A percentile compares a stretch with the other conserved stretches of the same genome.
phyloP scores from a whole-genome alignment of 2,888 invertebrate genomes.

The Xanthostigma xanthostigma region DNA sequence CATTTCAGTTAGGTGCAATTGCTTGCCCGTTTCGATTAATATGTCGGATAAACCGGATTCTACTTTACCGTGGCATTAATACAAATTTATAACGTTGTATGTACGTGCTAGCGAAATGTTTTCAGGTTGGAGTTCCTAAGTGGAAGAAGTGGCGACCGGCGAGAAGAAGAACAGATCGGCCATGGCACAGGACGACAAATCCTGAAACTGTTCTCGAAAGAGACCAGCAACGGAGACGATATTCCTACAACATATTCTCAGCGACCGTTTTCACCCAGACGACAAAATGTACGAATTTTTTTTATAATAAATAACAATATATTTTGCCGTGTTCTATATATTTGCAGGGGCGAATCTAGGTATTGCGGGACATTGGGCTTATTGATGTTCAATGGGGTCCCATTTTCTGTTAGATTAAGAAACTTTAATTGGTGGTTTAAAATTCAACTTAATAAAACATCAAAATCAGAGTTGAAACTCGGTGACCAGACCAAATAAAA shows the following conservation, averaged over 20 bases:
- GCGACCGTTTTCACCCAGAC: constrained; percentile 39
- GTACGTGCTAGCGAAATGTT: constrained; percentile 3
- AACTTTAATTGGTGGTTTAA: too few species aligned
- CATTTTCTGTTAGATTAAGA: too few species aligned
- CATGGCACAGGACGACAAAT: constrained; percentile 26
- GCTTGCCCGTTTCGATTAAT: not conserved
- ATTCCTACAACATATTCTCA: constrained; percentile 26
- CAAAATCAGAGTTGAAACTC: too few species aligned
- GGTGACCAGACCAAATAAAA: too few species aligned
- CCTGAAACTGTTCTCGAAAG: constrained; percentile 24
- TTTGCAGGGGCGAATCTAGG: too few species aligned
- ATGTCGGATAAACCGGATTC: not conserved
- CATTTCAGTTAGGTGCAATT: not conserved
- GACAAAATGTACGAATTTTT: constrained; percentile 34
- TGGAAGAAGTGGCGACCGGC: constrained; percentile 28
- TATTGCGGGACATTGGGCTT: too few species aligned
- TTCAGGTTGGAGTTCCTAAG: constrained; percentile 34
- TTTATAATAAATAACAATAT: too few species aligned
- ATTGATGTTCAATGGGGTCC: too few species aligned
- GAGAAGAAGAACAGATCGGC: constrained; percentile 22
- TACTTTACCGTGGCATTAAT: not conserved
- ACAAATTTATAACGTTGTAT: too few species aligned
- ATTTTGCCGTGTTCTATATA: too few species aligned
- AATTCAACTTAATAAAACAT: too few species aligned
- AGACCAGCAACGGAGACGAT: constrained; percentile 24